Evolutionary conservation across 2,888 invertebrate species (phyloP), one percentile per base, ranked within the genome.

Genomic region (Anthrax anthrax): DNA sequence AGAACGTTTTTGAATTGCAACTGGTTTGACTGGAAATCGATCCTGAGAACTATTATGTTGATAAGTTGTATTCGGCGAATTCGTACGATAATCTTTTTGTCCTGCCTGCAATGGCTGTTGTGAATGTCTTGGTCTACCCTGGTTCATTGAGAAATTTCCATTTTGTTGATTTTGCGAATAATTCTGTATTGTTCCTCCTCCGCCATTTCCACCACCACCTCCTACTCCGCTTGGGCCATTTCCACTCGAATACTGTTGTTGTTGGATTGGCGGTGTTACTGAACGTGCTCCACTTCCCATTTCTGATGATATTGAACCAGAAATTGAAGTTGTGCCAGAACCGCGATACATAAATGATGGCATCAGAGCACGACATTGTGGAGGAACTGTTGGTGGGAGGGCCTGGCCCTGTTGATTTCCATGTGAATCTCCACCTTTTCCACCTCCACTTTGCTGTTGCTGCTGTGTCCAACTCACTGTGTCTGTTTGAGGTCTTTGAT

Each of bases 331-430:
- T 18, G 62, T 60, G 16, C 61, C 62, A 32, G 42, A 42, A n/a
- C 60, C 58, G 42, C 67, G 65, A 50, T 63, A 63, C 67, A 85
- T 84, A 72, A 87, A 86, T 58, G 80, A 76, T 58, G 86, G 85
- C 72, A 86, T 77, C 57, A 86, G 76, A 57, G 81, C 77, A 59
- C 79, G 77, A 68, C 77, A 81, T 59, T 81, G 82, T 61, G 78
- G 75, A 52, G 77, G 77, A 55, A 77, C 74, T 51, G 75, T 32
- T 32, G 42, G 46, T 42, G 42, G 37, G 46, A 32, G 46, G 46
- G 38, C 46, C 46, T 46, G 46, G 46, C 46, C 46, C 46, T 46
- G 46, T 37, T 46, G 46, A 32, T 18, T 46, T 42, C 46, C 42
- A 46, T 46, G 42, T 19, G 16, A 51, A 37, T 44, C 45, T 40